Evolutionary conservation across 1,140 invertebrate species (phyloP).

Genomic region (Himalopsyche phryganea): DNA sequence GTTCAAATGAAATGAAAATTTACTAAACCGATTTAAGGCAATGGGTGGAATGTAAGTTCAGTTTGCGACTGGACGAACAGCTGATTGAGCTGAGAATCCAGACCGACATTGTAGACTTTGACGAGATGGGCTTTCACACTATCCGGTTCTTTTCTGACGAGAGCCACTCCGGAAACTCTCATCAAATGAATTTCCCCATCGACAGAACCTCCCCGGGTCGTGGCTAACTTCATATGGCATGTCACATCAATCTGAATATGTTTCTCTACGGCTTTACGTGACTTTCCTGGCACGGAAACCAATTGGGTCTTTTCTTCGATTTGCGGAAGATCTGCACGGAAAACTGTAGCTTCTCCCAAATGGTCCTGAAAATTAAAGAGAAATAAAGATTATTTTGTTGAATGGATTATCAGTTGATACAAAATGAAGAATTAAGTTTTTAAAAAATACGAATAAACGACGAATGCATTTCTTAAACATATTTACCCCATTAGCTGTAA

Average conservation of each 20-base stretch:
- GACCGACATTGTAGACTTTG: constrained; percentile 61
- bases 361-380: constrained; percentile 42
- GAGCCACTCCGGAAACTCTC: constrained; percentile 62
- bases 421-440: no score
- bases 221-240: constrained; percentile 59
- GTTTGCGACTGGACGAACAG: constrained; percentile 60
- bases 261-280: constrained; percentile 56
- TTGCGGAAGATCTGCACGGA: constrained; percentile 61
- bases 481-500: constrained; percentile 55
- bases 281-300: constrained; percentile 46
- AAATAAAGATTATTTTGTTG: no score
- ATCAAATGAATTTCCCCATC: constrained; percentile 58
- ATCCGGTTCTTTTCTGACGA: constrained; percentile 58
- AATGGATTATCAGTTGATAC: no score
- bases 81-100: constrained; percentile 63
- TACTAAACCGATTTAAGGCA: constrained; percentile 49
- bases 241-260: constrained; percentile 63
- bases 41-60: constrained; percentile 60
- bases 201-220: constrained; percentile 53
- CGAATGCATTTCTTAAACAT: no score
- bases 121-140: constrained; percentile 51
- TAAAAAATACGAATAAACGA: no score
- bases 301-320: constrained; percentile 59
- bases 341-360: constrained; percentile 61
- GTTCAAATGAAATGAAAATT: no score